Evolutionary conservation across 2,888 invertebrate species (phyloP).

Genomic region (Erebia aethiops): DNA sequence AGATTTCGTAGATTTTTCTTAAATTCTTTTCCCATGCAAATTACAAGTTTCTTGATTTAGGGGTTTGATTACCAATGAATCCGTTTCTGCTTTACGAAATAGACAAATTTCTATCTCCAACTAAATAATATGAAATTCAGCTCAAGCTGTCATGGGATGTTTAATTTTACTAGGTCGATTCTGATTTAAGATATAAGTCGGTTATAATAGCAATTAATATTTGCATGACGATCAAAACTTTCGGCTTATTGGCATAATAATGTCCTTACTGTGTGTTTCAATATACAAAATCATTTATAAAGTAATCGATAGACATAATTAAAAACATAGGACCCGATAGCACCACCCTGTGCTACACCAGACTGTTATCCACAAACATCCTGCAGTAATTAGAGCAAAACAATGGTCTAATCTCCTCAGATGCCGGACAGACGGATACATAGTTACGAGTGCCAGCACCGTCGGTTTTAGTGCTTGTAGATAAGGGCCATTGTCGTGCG

Average conservation of each 20-base stretch:
- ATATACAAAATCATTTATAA: background rate
- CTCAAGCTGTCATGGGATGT: background rate
- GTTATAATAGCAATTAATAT: too few relatives aligned
- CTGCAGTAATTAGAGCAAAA: conserved; percentile 14
- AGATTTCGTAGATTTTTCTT: background rate
- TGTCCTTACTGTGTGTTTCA: too few relatives aligned
- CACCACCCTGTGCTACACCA: background rate
- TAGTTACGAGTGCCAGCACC: conserved; percentile 7
- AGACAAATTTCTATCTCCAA: background rate
- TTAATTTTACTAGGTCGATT: background rate
- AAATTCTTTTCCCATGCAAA: background rate
- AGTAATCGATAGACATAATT: background rate
- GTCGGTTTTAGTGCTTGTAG: conserved; percentile 16
- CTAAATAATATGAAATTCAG: background rate
- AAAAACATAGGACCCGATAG: background rate
- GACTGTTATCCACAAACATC: background rate
- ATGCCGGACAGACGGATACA: conserved; percentile 11
- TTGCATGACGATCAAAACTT: too few relatives aligned
- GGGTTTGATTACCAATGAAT: too few relatives aligned
- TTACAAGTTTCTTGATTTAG: too few relatives aligned
- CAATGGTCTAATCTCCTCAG: conserved; percentile 18
- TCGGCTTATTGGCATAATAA: too few relatives aligned
- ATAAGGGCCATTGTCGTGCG: conserved; percentile 23
- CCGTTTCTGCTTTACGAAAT: too few relatives aligned
- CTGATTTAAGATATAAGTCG: too few relatives aligned